A percentile compares a stretch with the other conserved stretches of the same genome.
These are phyloP conservation scores for Polydrusus cervinus DNA, from an alignment of 2,888 invertebrate species.

Conservation along the genomic window DNA sequence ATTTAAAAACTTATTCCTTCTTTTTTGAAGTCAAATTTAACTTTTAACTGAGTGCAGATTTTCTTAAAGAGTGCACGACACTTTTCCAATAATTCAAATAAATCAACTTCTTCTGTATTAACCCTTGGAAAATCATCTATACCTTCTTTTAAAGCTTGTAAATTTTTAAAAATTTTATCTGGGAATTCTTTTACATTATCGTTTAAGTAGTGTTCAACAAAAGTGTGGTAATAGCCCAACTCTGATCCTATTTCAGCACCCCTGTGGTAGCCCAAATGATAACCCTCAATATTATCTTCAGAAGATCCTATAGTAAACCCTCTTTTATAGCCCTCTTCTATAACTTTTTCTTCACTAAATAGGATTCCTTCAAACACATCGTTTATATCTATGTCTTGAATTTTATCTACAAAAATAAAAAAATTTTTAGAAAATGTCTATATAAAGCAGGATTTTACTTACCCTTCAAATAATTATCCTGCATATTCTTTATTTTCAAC, in stretches of 20 bases:
- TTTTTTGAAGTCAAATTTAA: conserved; percentile 73
- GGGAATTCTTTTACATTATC: conserved; percentile 65
- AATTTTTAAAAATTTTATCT: conserved; percentile 74
- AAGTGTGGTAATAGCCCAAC: conserved; percentile 83
- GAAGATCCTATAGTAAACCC: conserved; percentile 78
- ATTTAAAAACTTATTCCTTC: conserved; percentile 76
- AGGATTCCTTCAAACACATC: conserved; percentile 82
- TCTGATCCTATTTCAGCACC: conserved; percentile 85
- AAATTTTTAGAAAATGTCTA: neutral
- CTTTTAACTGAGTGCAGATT: conserved; percentile 79
- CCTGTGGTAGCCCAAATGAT: conserved; percentile 84
- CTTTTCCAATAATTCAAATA: conserved; percentile 76
- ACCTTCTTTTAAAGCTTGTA: conserved; percentile 75
- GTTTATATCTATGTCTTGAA: conserved; percentile 78
- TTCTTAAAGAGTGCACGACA: conserved; percentile 82
- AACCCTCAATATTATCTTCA: conserved; percentile 80
- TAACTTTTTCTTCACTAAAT: conserved; percentile 79
- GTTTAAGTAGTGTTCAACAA: conserved; percentile 70
- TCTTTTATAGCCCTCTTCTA: conserved; percentile 78
- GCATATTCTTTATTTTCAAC: conserved; percentile 1
- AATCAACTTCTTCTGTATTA: conserved; percentile 80
- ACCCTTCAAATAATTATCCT: conserved; percentile 4
- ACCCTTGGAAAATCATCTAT: conserved; percentile 79
- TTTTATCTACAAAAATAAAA: conserved; percentile 29
- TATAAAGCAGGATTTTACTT: neutral